These are phyloP conservation scores for Lacanobia wlatinum DNA, from an alignment of 2,888 invertebrate species.

Conservation along the genomic window DNA sequence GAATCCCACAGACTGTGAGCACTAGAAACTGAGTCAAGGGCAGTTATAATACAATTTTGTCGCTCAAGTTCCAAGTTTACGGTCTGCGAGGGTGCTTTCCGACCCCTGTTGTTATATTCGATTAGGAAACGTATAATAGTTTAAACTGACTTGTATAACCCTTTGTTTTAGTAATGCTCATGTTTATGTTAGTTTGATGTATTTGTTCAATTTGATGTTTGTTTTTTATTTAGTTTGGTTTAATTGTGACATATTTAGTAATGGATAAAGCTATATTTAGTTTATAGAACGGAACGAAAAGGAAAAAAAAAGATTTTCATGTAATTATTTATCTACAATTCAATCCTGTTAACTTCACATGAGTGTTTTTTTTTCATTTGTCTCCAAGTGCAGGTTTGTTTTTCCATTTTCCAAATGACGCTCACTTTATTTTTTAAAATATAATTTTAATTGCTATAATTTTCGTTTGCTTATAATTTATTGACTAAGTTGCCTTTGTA, in stretches of 20 bases:
- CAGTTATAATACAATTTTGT: constrained; percentile 45
- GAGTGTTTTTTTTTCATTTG: no score
- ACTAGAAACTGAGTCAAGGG: constrained; percentile 25
- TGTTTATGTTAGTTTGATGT: neutral
- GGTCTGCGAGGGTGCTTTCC: constrained; percentile 13
- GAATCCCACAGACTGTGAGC: constrained; percentile 14
- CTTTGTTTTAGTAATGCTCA: constrained; percentile 12
- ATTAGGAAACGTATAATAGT: constrained; percentile 32
- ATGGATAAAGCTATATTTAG: no score
- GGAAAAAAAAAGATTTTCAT: no score
- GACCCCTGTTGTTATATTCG: neutral
- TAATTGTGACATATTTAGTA: neutral
- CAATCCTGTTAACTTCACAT: no score
- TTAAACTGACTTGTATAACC: constrained; percentile 22
- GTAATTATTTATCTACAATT: no score
- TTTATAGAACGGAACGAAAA: no score
- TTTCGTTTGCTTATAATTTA: no score
- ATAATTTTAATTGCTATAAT: no score
- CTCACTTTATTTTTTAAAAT: no score
- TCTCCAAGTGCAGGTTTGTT: no score
- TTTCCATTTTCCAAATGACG: no score
- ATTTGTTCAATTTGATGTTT: neutral
- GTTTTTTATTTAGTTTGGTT: neutral
- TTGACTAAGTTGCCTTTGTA: no score
- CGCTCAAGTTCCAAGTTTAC: constrained; percentile 37